These are phyloP conservation scores for Drosophila oshimai DNA, from an alignment of 1,140 invertebrate genomes.

Conservation along the genomic window DNA sequence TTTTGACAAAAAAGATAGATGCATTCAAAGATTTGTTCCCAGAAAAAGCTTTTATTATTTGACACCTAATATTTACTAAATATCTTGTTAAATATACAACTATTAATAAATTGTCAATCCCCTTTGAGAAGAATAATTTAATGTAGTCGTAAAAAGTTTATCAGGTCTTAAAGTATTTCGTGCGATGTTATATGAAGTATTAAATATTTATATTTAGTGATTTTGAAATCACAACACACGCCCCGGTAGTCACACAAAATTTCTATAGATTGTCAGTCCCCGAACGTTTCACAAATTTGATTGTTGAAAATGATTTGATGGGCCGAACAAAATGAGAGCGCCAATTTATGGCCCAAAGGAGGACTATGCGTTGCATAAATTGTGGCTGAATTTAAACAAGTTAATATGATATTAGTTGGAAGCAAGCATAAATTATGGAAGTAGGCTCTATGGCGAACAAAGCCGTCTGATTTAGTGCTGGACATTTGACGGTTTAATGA, in stretches of 20 bases:
- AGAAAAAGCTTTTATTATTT: too few species aligned
- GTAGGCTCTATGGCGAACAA: slow-evolving; percentile 49
- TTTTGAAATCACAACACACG: slow-evolving; percentile 11
- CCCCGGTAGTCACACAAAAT: background rate
- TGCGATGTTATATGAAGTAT: slow-evolving; percentile 8
- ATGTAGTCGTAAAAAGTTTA: slow-evolving; percentile 15
- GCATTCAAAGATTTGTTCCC: too few species aligned
- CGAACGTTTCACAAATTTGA: slow-evolving; percentile 39
- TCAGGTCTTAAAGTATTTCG: slow-evolving; percentile 20
- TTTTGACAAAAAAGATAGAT: too few species aligned
- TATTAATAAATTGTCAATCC: background rate
- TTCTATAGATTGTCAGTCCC: slow-evolving; percentile 9
- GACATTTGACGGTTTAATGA: slow-evolving; percentile 77
- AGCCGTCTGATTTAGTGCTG: slow-evolving; percentile 64
- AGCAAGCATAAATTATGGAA: slow-evolving; percentile 68
- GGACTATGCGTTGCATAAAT: slow-evolving; percentile 50
- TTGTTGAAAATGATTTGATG: slow-evolving; percentile 46
- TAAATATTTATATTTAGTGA: slow-evolving; percentile 17
- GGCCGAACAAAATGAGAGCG: slow-evolving; percentile 47
- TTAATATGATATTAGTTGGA: slow-evolving; percentile 66
- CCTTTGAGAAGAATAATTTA: background rate
- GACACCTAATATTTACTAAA: background rate
- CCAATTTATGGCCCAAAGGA: slow-evolving; percentile 51
- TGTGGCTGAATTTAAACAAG: slow-evolving; percentile 63
- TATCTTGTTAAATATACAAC: background rate